Conservation (phyloP, 2,797 vertebrate species). For the Octomys mimax region DNA sequence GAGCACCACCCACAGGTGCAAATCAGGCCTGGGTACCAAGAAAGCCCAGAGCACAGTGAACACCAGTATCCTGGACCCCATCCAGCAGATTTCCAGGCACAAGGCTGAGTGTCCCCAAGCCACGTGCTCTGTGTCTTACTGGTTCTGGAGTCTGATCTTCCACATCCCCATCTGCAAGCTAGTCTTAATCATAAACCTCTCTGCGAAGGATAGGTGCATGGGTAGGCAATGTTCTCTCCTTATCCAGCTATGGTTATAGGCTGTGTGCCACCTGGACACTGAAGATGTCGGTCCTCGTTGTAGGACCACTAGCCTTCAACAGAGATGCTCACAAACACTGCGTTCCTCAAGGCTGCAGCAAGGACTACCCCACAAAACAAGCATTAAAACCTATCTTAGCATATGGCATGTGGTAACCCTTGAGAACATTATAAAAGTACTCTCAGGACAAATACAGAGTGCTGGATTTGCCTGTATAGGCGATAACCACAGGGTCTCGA, state of each 20-base stretch:
- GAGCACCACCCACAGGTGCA: fast-evolving
- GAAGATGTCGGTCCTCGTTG: background rate
- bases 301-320: too few relatives aligned
- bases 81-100: background rate
- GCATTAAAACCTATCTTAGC: background rate
- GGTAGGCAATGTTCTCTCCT: background rate
- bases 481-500: background rate
- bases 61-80: background rate
- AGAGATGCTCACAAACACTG: background rate
- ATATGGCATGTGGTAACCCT: fast-evolving
- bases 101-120: background rate
- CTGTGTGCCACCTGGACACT: fast-evolving
- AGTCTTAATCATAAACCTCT: background rate
- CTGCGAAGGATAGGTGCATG: fast-evolving
- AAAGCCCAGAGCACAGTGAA: fast-evolving
- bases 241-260: fast-evolving
- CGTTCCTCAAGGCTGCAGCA: background rate
- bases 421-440: background rate
- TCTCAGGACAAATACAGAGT: too few relatives aligned
- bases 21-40: background rate
- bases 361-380: background rate
- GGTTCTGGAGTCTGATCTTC: background rate
- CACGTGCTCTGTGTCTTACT: too few relatives aligned
- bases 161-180: background rate
- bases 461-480: fast-evolving